phyloP scores from a whole-genome alignment of 1,140 invertebrate genomes.

The Rhagoletis pomonella region DNA sequence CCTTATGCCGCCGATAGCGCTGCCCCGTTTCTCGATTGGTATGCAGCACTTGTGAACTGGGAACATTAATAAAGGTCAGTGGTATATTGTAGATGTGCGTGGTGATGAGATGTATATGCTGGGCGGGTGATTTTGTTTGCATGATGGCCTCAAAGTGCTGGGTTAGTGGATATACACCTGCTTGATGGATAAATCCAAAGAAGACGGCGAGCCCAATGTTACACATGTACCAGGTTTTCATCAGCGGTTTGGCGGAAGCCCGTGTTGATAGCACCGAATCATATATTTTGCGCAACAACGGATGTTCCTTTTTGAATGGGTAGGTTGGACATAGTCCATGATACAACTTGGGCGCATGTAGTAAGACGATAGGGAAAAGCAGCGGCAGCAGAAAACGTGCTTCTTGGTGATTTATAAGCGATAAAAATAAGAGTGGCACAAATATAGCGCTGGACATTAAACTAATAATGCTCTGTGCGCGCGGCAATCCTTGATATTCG shows the following conservation, averaged over 20 bases:
- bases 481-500: constrained; percentile 81
- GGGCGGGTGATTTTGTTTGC: constrained; percentile 76
- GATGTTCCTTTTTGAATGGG: constrained; percentile 68
- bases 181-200: constrained; percentile 92
- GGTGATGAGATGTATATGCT: constrained; percentile 83
- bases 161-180: constrained; percentile 83
- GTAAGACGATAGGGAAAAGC: constrained; percentile 85
- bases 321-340: constrained; percentile 70
- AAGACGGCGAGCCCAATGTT: constrained; percentile 84
- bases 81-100: constrained; percentile 91
- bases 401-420: constrained; percentile 93
- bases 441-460: constrained; percentile 84
- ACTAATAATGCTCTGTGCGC: constrained; percentile 83
- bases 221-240: constrained; percentile 81
- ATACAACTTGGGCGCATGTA: constrained; percentile 77
- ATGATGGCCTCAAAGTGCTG: constrained; percentile 81
- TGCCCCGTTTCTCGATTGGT: constrained; percentile 77
- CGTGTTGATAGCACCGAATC: constrained; percentile 62
- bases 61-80: constrained; percentile 83
- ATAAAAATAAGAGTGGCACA: constrained; percentile 84
- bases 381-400: constrained; percentile 91
- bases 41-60: constrained; percentile 79
- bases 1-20: constrained; percentile 79
- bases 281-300: constrained; percentile 62
- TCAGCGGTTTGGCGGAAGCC: constrained; percentile 68